A percentile compares a stretch with the other conserved stretches of the same genome.
Conservation (phyloP, 2,888 invertebrate genomes). For the Periphyllus acericola region DNA sequence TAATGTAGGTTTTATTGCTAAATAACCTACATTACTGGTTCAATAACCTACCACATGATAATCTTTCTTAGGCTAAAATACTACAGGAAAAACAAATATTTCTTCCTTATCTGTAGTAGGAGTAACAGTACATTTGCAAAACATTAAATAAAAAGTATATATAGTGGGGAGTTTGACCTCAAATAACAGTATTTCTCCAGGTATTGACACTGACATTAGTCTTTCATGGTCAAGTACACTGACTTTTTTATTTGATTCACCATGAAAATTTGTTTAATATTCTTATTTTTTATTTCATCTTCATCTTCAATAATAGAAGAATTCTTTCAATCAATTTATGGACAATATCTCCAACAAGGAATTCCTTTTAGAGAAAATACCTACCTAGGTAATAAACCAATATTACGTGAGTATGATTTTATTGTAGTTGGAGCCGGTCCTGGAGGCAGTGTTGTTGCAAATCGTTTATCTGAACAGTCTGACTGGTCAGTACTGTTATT, state of each 20-base stretch:
- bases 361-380: conserved; percentile 64
- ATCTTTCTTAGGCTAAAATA: background rate
- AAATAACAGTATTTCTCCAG: conserved; percentile 44
- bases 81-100: conserved; percentile 9
- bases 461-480: conserved; percentile 75
- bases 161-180: conserved; percentile 55
- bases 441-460: conserved; percentile 77
- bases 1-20: background rate
- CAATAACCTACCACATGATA: conserved; percentile 12
- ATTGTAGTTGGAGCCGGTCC: conserved; percentile 75
- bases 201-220: conserved; percentile 30
- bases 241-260: background rate
- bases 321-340: conserved; percentile 62
- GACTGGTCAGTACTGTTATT: conserved; percentile 74
- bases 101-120: background rate
- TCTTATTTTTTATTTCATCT: conserved; percentile 40
- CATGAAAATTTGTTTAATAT: conserved; percentile 40
- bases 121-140: conserved; percentile 43
- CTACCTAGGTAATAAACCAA: conserved; percentile 63
- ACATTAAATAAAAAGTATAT: conserved; percentile 17
- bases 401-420: conserved; percentile 65
- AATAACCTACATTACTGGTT: conserved; percentile 28
- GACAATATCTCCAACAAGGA: conserved; percentile 63
- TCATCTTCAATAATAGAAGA: conserved; percentile 18
- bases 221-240: conserved; percentile 41